Percentiles rank a stretch among this genome's conserved stretches.
Conservation (phyloP, 2,113 vertebrate genomes). For the Dunckerocampus dactyliophorus region DNA sequence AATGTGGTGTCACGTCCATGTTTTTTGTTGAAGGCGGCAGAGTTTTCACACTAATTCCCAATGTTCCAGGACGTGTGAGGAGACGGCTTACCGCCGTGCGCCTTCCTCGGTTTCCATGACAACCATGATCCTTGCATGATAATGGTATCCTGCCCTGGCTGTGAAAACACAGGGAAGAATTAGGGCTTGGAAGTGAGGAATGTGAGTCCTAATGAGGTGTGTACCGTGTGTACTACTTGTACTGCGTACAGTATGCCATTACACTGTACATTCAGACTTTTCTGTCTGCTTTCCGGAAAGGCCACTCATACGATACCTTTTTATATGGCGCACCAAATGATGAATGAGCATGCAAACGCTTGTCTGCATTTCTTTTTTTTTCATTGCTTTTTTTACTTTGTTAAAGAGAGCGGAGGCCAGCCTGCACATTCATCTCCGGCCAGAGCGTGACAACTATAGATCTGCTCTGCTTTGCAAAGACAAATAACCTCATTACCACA, state of each 20-base stretch:
- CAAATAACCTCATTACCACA: slow-evolving; percentile 70
- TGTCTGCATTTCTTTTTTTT: slow-evolving; percentile 15
- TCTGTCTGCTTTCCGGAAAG: background rate
- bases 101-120: slow-evolving; percentile 74
- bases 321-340: background rate
- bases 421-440: slow-evolving; percentile 60
- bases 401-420: slow-evolving; percentile 18
- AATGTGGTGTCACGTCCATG: slow-evolving; percentile 29
- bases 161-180: slow-evolving; percentile 60
- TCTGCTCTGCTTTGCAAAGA: slow-evolving; percentile 62
- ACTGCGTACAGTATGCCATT: too few relatives aligned
- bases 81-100: slow-evolving; percentile 55
- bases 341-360: slow-evolving; percentile 10
- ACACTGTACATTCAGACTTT: too few relatives aligned
- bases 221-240: too few relatives aligned
- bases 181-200: background rate
- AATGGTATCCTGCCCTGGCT: slow-evolving; percentile 67
- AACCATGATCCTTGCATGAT: slow-evolving; percentile 70
- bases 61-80: slow-evolving; percentile 64
- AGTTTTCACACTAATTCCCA: slow-evolving; percentile 68
- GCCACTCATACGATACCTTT: background rate
- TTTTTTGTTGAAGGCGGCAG: slow-evolving; percentile 54
- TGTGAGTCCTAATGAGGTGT: too few relatives aligned
- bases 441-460: slow-evolving; percentile 62
- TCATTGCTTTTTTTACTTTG: slow-evolving; percentile 9